Base-by-base conservation (phyloP, 2,113 vertebrate species). In the Corydoras sp. region DNA sequence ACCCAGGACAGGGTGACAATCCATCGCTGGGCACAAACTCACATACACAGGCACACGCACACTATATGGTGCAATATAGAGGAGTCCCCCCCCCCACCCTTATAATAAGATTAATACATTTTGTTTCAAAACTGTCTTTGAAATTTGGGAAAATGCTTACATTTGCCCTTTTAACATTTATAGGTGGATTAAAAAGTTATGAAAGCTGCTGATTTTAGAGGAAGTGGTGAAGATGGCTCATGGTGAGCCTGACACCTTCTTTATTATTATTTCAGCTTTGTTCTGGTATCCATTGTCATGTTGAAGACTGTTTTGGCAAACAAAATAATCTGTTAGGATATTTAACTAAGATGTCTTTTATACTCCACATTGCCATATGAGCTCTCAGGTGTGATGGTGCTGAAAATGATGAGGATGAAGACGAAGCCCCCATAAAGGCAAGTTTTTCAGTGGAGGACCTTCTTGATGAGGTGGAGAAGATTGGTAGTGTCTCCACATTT, bases 391-490 rank as follows among this genome's bases (percentile, higher is more conserved):
- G 48, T 68, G 75, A 63, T 55, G 80, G 80, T 65, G 77, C 81
- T 63, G 79, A 84, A 24, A 84, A 83, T 62, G 83, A 81, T 15
- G 65, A 76, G 3, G 77, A 76, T 9, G 74, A 79, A 55, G 86
- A 88, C 55, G 83, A 83, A 71, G 79, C 63, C 58, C 85, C 86
- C 49, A 90, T 91, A 68, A 89, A 84, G 71, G 85, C 87, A 1
- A 90, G 87, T 62, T 91, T 91, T 79, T 91, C 90, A 0, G 89
- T 91, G 1, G 90, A 91, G 70, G 90, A 91, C 75, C 86, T 91
- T 62, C 85, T 91, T 0, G 88, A 89, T 65, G 90, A 91, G 78
- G 88, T 91, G 79, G 90, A 89, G 85, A 90, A 90, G 84, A 88
- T 91, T 72, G 86, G 89, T 69, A 89, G 86, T 29, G 84, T 88